phyloP scores from a whole-genome alignment of 2,888 invertebrate species.

The Doris montereyensis region DNA sequence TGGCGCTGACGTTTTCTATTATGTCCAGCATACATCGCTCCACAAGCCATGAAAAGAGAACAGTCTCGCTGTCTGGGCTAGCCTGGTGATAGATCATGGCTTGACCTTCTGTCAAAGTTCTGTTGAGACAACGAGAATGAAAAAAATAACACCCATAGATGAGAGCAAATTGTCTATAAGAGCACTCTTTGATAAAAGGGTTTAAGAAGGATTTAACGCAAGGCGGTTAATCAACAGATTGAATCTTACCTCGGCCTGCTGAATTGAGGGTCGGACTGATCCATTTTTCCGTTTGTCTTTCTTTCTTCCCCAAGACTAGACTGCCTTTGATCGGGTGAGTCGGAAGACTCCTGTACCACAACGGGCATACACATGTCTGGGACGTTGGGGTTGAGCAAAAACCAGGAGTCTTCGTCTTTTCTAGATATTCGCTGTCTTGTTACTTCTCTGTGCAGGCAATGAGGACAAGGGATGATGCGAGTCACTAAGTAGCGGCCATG shows the following conservation, averaged over 20 bases:
- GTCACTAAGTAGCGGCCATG: conserved; percentile 96
- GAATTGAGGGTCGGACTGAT: no score
- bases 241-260: no score
- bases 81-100: conserved; percentile 45
- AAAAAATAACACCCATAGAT: background rate
- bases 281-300: no score
- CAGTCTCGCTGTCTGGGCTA: conserved; percentile 38
- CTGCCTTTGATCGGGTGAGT: no score
- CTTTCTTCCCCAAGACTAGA: no score
- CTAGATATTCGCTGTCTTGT: conserved; percentile 32
- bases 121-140: background rate
- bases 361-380: conserved; percentile 42
- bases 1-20: conserved; percentile 81
- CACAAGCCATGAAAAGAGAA: conserved; percentile 76
- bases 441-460: conserved; percentile 79
- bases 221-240: no score
- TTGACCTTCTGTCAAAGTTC: conserved; percentile 44
- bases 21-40: conserved; percentile 96
- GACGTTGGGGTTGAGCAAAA: conserved; percentile 43
- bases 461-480: conserved; percentile 91
- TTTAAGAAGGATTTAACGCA: no score
- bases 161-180: no score
- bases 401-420: conserved; percentile 42
- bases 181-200: no score
- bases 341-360: no score